A percentile compares a stretch with the other conserved stretches of the same genome.
Evolutionary conservation across 2,888 invertebrate species (phyloP).

Genomic region (Endotricha flammealis): DNA sequence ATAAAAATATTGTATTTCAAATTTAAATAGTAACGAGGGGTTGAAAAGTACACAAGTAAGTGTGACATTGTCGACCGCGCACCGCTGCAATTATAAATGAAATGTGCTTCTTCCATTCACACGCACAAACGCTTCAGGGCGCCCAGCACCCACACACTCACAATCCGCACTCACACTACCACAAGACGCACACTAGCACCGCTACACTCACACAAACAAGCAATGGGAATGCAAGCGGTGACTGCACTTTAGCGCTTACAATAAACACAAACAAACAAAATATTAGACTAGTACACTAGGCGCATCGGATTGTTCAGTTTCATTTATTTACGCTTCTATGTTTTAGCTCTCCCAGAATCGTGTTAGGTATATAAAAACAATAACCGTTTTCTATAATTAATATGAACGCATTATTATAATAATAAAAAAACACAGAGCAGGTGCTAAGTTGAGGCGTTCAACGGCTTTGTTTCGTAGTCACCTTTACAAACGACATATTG

Average conservation of each 20-base stretch:
- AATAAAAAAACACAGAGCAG: slow-evolving; percentile 53
- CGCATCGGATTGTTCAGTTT: slow-evolving; percentile 43
- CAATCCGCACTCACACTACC: slow-evolving; percentile 50
- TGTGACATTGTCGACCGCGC: slow-evolving; percentile 71
- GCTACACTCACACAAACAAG: slow-evolving; percentile 48
- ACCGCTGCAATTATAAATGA: slow-evolving; percentile 77
- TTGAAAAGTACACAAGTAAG: slow-evolving; percentile 53
- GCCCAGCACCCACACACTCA: slow-evolving; percentile 50
- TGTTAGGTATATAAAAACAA: slow-evolving; percentile 16
- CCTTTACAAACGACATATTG: slow-evolving; percentile 73
- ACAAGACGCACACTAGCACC: slow-evolving; percentile 34
- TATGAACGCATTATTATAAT: slow-evolving; percentile 22
- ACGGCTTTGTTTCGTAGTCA: slow-evolving; percentile 74
- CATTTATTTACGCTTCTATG: no score
- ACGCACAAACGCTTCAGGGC: slow-evolving; percentile 73
- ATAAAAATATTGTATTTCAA: background rate
- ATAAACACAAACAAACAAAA: slow-evolving; percentile 77
- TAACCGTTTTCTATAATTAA: slow-evolving; percentile 26
- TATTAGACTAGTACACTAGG: slow-evolving; percentile 58
- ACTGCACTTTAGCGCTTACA: slow-evolving; percentile 76
- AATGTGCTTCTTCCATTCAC: slow-evolving; percentile 77
- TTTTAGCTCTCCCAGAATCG: no score
- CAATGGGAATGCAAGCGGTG: slow-evolving; percentile 75
- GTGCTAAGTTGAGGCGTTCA: slow-evolving; percentile 62
- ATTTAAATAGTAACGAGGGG: slow-evolving; percentile 33